Evolutionary conservation across 2,888 invertebrate species (phyloP).

Genomic region (Steromphala cineraria): DNA sequence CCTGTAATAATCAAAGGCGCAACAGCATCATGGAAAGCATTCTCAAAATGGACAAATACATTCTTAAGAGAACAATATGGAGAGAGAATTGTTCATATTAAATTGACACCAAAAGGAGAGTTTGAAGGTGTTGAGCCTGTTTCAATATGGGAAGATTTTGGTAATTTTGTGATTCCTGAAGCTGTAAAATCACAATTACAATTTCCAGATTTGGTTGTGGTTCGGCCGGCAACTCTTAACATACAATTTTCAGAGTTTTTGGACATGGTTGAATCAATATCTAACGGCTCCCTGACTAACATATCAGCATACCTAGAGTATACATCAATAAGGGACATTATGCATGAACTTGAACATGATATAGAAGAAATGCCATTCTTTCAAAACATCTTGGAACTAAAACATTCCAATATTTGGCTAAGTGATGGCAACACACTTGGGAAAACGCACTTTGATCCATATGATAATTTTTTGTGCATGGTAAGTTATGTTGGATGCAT

Average conservation of each 20-base stretch:
- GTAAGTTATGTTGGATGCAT: slow-evolving; percentile 40
- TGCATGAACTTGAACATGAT: slow-evolving; percentile 64
- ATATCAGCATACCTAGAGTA: slow-evolving; percentile 73
- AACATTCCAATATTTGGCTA: slow-evolving; percentile 72
- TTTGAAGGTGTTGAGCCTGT: slow-evolving; percentile 71
- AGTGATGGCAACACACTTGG: slow-evolving; percentile 75
- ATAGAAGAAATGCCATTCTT: slow-evolving; percentile 64
- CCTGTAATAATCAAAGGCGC: slow-evolving; percentile 69
- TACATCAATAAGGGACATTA: slow-evolving; percentile 67
- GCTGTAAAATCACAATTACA: slow-evolving; percentile 56
- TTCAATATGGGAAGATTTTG: slow-evolving; percentile 62
- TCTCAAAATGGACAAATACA: slow-evolving; percentile 67
- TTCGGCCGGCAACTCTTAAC: slow-evolving; percentile 68
- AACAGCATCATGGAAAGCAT: slow-evolving; percentile 62
- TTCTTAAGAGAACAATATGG: slow-evolving; percentile 61
- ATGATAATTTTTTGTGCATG: slow-evolving; percentile 73
- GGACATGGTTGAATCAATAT: slow-evolving; percentile 60
- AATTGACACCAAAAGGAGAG: slow-evolving; percentile 67
- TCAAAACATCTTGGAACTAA: slow-evolving; percentile 47
- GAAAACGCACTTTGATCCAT: slow-evolving; percentile 73
- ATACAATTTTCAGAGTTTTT: slow-evolving; percentile 70
- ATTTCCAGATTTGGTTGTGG: slow-evolving; percentile 71
- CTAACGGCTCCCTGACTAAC: slow-evolving; percentile 48
- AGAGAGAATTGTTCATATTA: slow-evolving; percentile 62
- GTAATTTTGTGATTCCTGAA: slow-evolving; percentile 62